Conservation (phyloP, 2,888 invertebrate genomes). For the Cerceris ruficornis region DNA sequence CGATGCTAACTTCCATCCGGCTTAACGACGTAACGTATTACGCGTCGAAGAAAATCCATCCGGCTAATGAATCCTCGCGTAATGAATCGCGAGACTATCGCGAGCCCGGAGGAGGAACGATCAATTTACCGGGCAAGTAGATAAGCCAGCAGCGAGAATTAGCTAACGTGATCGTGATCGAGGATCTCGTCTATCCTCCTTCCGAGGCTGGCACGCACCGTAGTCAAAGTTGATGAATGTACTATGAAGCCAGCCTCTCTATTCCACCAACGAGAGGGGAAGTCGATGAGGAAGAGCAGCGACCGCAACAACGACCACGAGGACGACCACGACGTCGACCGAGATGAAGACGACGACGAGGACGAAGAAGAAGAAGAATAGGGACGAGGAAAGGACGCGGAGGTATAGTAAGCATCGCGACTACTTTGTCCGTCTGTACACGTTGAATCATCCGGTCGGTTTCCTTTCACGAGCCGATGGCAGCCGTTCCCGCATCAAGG, state of each 20-base stretch:
- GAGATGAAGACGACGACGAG: constrained; percentile 35
- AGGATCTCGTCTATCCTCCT: constrained; percentile 27
- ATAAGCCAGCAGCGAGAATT: constrained; percentile 37
- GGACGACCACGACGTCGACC: constrained; percentile 30
- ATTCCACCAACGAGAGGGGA: constrained; percentile 26
- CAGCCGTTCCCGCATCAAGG: constrained; percentile 77
- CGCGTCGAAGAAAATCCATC: not conserved
- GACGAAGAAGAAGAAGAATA: constrained; percentile 55
- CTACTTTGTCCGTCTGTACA: constrained; percentile 75
- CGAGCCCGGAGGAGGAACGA: constrained; percentile 23
- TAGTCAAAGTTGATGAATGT: constrained; percentile 55
- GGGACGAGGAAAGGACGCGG: constrained; percentile 39
- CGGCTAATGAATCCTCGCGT: constrained; percentile 17
- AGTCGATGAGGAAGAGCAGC: constrained; percentile 5
- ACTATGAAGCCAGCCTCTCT: constrained; percentile 42
- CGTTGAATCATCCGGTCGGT: constrained; percentile 77
- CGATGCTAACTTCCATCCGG: too few species aligned
- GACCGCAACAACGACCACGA: constrained; percentile 29
- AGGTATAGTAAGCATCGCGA: constrained; percentile 64
- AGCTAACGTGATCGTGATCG: constrained; percentile 44
- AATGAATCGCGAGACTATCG: constrained; percentile 28
- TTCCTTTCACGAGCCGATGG: constrained; percentile 79
- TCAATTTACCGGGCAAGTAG: constrained; percentile 36
- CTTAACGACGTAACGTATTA: not conserved
- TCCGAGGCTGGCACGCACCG: constrained; percentile 16